Evolutionary conservation across 2,797 vertebrate species (phyloP).

Genomic region (Limnodromus scolopaceus): DNA sequence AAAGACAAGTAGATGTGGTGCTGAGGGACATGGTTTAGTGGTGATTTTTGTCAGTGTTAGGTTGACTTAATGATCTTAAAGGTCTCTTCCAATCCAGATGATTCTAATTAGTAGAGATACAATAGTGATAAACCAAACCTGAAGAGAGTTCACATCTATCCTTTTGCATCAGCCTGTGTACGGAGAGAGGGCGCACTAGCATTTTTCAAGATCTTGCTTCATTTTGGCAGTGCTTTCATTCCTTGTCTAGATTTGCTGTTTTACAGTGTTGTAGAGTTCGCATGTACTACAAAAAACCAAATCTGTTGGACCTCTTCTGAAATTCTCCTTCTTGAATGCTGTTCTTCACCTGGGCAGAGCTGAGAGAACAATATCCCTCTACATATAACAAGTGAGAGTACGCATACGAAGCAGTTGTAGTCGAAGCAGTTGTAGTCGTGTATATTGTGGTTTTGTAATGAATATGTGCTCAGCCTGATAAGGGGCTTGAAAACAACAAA

Average conservation of each 20-base stretch:
- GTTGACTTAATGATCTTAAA: neutral
- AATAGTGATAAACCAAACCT: neutral
- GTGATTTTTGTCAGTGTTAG: neutral
- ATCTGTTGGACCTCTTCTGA: neutral
- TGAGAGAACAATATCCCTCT: neutral
- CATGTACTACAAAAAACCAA: neutral
- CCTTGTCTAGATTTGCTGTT: neutral
- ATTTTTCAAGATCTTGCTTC: neutral
- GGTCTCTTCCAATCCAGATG: neutral
- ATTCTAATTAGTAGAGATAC: neutral
- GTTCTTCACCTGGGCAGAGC: neutral
- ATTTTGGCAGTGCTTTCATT: neutral
- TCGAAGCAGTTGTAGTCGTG: neutral
- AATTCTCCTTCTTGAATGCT: neutral
- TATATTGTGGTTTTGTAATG: constrained; percentile 20
- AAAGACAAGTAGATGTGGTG: neutral
- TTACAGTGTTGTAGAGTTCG: neutral
- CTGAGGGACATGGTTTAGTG: neutral
- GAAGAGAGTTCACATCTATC: neutral
- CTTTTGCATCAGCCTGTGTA: neutral
- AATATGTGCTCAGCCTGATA: constrained; percentile 42
- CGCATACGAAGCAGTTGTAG: neutral
- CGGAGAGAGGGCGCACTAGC: neutral
- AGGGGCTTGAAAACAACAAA: constrained; percentile 58
- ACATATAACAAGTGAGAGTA: neutral